Evolutionary conservation across 2,797 vertebrate species (phyloP).

Genomic region (Epinephelus malabaricus): DNA sequence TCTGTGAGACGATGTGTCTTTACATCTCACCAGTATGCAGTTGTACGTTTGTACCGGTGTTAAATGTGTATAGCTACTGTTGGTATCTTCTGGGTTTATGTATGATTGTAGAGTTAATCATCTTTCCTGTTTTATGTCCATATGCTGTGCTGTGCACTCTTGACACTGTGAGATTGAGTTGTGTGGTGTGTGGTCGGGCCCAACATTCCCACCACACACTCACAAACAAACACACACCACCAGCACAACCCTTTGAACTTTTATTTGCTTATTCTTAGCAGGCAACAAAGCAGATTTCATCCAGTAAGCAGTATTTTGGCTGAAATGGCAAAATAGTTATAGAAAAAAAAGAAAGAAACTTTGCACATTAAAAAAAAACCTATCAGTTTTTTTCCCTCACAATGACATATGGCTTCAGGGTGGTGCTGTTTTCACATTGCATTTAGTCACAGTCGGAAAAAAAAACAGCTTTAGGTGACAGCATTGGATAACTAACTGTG

Average conservation of each 20-base stretch:
- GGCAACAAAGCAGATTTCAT: conserved; percentile 20
- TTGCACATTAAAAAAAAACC: background rate
- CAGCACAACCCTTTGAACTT: background rate
- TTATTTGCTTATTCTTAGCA: conserved; percentile 39
- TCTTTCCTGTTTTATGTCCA: background rate
- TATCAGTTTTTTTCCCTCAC: background rate
- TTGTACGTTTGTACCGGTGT: no score
- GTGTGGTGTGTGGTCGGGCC: background rate
- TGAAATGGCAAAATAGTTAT: conserved; percentile 32
- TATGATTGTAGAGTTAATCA: background rate
- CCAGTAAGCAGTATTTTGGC: conserved; percentile 32
- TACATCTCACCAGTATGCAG: background rate
- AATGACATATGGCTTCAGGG: background rate
- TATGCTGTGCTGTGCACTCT: background rate
- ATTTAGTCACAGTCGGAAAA: conserved; percentile 35
- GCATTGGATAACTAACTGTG: conserved; percentile 13
- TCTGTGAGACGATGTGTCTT: background rate
- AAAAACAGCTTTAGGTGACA: conserved; percentile 27
- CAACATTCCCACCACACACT: background rate
- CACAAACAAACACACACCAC: background rate
- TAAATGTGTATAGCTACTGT: no score
- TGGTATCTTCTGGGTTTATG: background rate
- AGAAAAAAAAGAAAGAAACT: background rate
- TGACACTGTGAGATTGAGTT: background rate
- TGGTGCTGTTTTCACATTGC: conserved; percentile 23